Evolutionary conservation across 2,888 invertebrate species (phyloP).

Genomic region (Drosophila paracracens): DNA sequence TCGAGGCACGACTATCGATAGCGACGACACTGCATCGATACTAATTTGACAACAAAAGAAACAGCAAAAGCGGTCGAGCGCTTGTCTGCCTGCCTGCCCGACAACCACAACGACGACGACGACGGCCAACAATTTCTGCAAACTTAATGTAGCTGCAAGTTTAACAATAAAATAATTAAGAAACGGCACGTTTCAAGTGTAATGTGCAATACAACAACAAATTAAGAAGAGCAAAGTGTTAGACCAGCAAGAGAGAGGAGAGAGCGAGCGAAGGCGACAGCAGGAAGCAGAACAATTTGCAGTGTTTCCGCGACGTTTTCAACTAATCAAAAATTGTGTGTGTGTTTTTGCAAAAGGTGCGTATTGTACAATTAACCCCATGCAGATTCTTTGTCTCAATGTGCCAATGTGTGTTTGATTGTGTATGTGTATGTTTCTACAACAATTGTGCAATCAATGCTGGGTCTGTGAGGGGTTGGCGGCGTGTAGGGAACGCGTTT

Average conservation of each 20-base stretch:
- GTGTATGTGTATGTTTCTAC: conserved; percentile 4
- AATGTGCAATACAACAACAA: conserved; percentile 22
- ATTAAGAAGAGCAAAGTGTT: conserved; percentile 44
- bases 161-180: conserved; percentile 21
- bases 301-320: conserved; percentile 63
- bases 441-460: conserved; percentile 66
- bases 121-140: conserved; percentile 29
- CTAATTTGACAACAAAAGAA: conserved; percentile 59
- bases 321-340: conserved; percentile 48
- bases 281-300: conserved; percentile 54
- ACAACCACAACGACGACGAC: conserved; percentile 36
- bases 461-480: conserved; percentile 19
- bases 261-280: conserved; percentile 30
- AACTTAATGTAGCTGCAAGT: conserved; percentile 24
- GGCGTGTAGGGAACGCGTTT: conserved; percentile 49
- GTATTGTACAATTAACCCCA: conserved; percentile 51
- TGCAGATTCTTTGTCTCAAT: conserved; percentile 42
- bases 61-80: conserved; percentile 60
- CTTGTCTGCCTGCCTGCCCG: conserved; percentile 48
- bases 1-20: conserved; percentile 46
- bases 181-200: conserved; percentile 24
- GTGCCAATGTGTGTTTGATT: conserved; percentile 4
- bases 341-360: conserved; percentile 62
- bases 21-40: conserved; percentile 57
- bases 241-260: conserved; percentile 32